Evolutionary conservation across 2,113 vertebrate species (phyloP), one percentile per base, ranked within the genome.

Genomic region (Odobenus rosmarus): DNA sequence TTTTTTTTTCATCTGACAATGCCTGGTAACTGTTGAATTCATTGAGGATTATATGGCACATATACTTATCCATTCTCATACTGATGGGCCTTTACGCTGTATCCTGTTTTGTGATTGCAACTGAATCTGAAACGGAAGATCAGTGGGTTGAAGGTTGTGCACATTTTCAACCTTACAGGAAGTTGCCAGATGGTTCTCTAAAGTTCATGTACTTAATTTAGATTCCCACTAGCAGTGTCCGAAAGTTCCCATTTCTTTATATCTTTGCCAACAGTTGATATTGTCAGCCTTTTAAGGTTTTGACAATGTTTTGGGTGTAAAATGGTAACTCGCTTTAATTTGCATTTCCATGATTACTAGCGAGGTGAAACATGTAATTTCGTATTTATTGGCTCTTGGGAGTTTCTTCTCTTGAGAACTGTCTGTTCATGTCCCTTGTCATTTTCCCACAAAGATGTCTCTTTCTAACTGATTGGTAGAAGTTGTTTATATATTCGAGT

Each of bases 261-360:
- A 51, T 57, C 53, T 26, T 69, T 96, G 97, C 97, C 96, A 98
- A 31, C 21, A 9, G 76, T 82, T 62, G 76, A 72, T 94, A 95
- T 61, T 33, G 81, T 61, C 88, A 81, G 94, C 88, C 95, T 96
- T 88, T 97, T 55, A 98, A 96, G 92, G 28, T 46, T 82, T 96
- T 97, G 98, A 98, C 71, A 55, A 36, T 91, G 94, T 90, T 97
- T 97, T 82, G 84, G 87, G 84, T 92, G 19, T 96, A 96, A 96
- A 96, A 90, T n/a, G 57, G 57, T 87, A 94, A 95, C 94, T 96
- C 59, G 0, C 42, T 97, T 97, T 97, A 88, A 97, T 98, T 95
- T 96, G 95, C 21, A 5, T 90, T 95, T 94, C 71, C 26, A 24
- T 31, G 53, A 88, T 95, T 36, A 85, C 71, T 72, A 53, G 95